phyloP scores from a whole-genome alignment of 2,888 invertebrate species.

The Linnaemya vulpina region DNA sequence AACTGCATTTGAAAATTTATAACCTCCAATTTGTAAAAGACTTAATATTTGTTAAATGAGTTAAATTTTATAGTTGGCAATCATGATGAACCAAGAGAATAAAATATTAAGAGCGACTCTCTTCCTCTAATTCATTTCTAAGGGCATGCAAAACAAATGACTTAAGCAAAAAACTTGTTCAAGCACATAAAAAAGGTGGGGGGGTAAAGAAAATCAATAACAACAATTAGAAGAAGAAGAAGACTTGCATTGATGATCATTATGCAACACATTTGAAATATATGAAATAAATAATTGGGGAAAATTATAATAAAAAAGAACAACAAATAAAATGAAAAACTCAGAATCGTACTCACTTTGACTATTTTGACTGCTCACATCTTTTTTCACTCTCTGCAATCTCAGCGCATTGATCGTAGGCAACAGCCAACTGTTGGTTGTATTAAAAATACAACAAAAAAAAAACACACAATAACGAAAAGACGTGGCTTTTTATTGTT shows the following conservation, averaged over 20 bases:
- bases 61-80: neutral
- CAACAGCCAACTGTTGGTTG: constrained; percentile 43
- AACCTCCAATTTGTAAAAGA: neutral
- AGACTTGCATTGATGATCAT: constrained; percentile 12
- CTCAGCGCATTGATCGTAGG: constrained; percentile 59
- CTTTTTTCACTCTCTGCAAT: constrained; percentile 19
- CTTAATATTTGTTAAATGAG: neutral
- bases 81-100: neutral
- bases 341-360: constrained; percentile 29
- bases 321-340: constrained; percentile 35
- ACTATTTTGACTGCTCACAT: neutral
- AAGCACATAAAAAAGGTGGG: neutral
- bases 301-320: neutral
- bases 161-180: constrained; percentile 49
- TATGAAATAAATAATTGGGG: too few relatives aligned
- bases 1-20: neutral
- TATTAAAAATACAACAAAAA: neutral
- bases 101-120: constrained; percentile 6
- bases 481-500: constrained; percentile 62
- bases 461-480: constrained; percentile 14
- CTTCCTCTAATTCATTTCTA: neutral
- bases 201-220: neutral
- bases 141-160: constrained; percentile 35
- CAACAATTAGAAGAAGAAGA: constrained; percentile 1
- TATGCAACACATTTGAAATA: neutral